Conservation (phyloP, 2,113 vertebrate genomes). For the Tinamus guttatus region DNA sequence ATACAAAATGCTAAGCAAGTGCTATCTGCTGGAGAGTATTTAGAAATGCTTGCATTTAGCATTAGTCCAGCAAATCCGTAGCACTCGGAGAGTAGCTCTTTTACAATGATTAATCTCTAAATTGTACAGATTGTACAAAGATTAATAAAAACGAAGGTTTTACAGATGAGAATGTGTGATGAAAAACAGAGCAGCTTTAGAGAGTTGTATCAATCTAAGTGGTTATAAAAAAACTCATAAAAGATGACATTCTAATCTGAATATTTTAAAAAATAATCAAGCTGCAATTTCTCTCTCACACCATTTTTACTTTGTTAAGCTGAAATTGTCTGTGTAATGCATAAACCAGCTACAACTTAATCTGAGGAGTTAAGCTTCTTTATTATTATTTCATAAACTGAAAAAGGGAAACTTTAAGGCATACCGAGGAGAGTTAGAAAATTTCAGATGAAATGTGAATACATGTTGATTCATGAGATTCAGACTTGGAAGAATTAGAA, state of each 20-base stretch:
- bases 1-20: neutral
- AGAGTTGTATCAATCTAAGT: constrained; percentile 79
- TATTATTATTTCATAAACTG: constrained; percentile 62
- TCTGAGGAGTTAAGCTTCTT: constrained; percentile 48
- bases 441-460: constrained; percentile 57
- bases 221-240: constrained; percentile 60
- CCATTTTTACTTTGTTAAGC: constrained; percentile 52
- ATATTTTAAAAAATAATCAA: constrained; percentile 60
- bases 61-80: constrained; percentile 41
- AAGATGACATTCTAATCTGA: constrained; percentile 73
- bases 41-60: constrained; percentile 14
- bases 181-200: constrained; percentile 79
- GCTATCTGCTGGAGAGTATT: neutral
- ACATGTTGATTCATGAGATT: constrained; percentile 68
- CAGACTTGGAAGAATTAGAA: constrained; percentile 64
- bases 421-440: constrained; percentile 42
- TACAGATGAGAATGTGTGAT: constrained; percentile 77
- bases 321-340: constrained; percentile 45
- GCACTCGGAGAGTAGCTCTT: constrained; percentile 64
- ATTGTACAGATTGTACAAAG: constrained; percentile 73
- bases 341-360: constrained; percentile 58
- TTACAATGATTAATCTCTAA: constrained; percentile 79
- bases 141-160: constrained; percentile 82
- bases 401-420: constrained; percentile 60
- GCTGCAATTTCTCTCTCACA: constrained; percentile 71